Evolutionary conservation across 1,140 invertebrate species (phyloP).

Genomic region (Pseudomyrmex pallidus): DNA sequence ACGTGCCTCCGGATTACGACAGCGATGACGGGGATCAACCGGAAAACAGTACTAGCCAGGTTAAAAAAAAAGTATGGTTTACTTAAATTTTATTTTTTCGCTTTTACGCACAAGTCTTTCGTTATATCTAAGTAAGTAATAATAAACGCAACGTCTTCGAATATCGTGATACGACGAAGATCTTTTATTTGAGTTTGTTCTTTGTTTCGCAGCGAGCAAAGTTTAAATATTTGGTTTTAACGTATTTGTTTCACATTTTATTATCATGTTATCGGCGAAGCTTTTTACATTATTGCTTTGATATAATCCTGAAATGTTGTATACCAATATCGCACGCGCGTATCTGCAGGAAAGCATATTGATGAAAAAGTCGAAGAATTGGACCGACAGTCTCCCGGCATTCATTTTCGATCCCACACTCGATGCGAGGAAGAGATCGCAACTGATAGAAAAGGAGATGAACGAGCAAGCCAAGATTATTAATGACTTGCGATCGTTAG

Average conservation of each 20-base stretch:
- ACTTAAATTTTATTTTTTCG: slow-evolving; percentile 52
- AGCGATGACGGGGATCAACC: slow-evolving; percentile 91
- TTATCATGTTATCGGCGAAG: not conserved
- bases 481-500: slow-evolving; percentile 94
- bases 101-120: no score
- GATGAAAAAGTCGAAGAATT: slow-evolving; percentile 87
- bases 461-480: slow-evolving; percentile 98
- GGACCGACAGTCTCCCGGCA: slow-evolving; percentile 91
- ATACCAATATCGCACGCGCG: not conserved
- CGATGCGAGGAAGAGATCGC: slow-evolving; percentile 95
- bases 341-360: slow-evolving; percentile 89
- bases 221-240: not conserved
- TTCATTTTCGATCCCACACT: slow-evolving; percentile 94
- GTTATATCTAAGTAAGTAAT: no score
- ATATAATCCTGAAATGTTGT: not conserved
- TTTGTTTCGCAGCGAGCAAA: not conserved
- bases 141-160: no score
- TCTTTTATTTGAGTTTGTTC: not conserved
- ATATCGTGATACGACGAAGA: no score
- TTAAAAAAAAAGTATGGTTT: slow-evolving; percentile 84
- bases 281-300: not conserved
- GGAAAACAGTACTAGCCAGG: slow-evolving; percentile 86
- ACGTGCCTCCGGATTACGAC: slow-evolving; percentile 90
- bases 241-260: not conserved
- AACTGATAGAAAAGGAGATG: slow-evolving; percentile 98